Evolutionary conservation across 2,113 vertebrate genomes (phyloP), one percentile per base, ranked within the genome.

Genomic region (Thoracochromis brauschi): DNA sequence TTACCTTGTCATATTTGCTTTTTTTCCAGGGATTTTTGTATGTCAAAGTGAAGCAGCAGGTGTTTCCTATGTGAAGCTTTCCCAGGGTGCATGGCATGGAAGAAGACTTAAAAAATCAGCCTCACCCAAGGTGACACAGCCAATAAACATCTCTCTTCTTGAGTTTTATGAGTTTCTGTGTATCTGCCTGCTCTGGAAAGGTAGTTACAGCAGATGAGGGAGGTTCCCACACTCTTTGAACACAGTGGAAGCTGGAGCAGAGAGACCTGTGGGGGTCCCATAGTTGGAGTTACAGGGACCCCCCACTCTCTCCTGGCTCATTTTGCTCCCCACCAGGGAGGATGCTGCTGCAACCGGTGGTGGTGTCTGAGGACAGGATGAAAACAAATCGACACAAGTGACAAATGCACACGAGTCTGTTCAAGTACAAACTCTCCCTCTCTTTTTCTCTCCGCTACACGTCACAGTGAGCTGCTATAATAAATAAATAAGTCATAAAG

Each of bases 401-500:
- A 92, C 90, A 92, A 94, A 93, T 92, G 81, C 83, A 89, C 85
- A 91, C 58, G 63, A 63, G 81, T 82, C 87, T 79, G 80, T 90
- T 90, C 87, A 51, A 91, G 87, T 84, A 91, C 6, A 3, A 90
- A 87, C 49, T 45, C 51, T 58, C 38, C 58, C 82, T 26, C 84
- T 9, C 65, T 65, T 16, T 81, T 60, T 86, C 84, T 83, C 71
- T 89, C 51, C 40, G 2, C 33, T 17, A 16, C 88, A 85, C 79
- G 45, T 63, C 45, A 85, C 87, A 85, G 31, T 24, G 38, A 90
- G 75, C 71, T 5, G 4, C 35, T 40, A 83, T 92, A 88, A 91
- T 94, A 95, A 94, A 95, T 95, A 96, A 95, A 95, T 95, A 95
- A 94, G 90, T 95, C 87, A 94, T 94, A 92, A 94, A 94, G 91